phyloP scores from a whole-genome alignment of 2,888 invertebrate genomes.

The Venustoraphidia nigricollis region DNA sequence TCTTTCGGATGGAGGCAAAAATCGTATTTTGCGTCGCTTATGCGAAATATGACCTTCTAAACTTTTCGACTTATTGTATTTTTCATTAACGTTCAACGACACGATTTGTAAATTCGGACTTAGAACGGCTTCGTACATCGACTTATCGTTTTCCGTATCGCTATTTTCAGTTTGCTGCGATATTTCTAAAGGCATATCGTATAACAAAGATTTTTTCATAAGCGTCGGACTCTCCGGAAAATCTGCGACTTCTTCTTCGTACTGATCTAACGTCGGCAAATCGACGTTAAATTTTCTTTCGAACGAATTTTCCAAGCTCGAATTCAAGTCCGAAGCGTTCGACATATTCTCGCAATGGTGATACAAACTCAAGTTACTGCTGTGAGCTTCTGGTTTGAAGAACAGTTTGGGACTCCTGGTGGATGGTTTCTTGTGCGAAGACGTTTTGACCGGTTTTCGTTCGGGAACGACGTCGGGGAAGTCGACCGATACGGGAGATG shows the following conservation, averaged over 20 bases:
- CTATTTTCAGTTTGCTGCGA: constrained; percentile 24
- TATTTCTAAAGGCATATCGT: constrained; percentile 39
- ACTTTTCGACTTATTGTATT: constrained; percentile 21
- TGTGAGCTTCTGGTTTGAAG: constrained; percentile 22
- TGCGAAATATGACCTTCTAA: background rate
- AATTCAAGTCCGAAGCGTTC: constrained; percentile 2
- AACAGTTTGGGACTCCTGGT: constrained; percentile 4
- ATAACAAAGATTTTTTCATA: constrained; percentile 33
- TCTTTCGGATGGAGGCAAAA: too few species aligned
- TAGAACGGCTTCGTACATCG: constrained; percentile 32
- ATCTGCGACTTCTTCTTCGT: constrained; percentile 28
- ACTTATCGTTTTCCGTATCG: constrained; percentile 33
- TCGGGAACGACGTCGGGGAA: constrained; percentile 27
- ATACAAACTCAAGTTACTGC: constrained; percentile 8
- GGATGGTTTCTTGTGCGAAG: background rate
- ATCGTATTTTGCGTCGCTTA: background rate
- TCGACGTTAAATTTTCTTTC: constrained; percentile 18
- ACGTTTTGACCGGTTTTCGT: constrained; percentile 7
- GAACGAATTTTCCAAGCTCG: constrained; percentile 10
- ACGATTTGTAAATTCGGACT: constrained; percentile 33
- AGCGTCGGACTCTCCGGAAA: constrained; percentile 44
- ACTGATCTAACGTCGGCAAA: constrained; percentile 17
- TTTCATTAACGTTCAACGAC: constrained; percentile 29
- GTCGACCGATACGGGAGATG: constrained; percentile 22
- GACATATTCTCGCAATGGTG: background rate